These are phyloP conservation scores for Fopius arisanus DNA, from an alignment of 1,140 invertebrate genomes.

Conservation along the genomic window DNA sequence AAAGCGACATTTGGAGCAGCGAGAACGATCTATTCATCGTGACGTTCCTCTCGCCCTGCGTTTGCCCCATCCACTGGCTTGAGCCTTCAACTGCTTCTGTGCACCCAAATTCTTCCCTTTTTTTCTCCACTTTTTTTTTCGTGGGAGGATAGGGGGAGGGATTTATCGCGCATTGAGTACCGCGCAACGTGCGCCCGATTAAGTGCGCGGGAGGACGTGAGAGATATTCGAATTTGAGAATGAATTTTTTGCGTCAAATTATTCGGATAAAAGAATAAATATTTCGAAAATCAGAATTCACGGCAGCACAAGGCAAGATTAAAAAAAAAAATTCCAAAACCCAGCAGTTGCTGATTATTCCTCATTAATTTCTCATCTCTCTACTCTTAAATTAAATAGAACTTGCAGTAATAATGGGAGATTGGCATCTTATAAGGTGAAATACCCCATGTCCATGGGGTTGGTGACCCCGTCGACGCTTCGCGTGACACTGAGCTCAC, in stretches of 20 bases:
- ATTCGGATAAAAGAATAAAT: too few relatives aligned
- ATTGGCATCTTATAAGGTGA: background rate
- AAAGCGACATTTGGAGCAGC: conserved; percentile 27
- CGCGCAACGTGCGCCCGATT: too few relatives aligned
- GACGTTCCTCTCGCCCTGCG: background rate
- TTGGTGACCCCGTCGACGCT: background rate
- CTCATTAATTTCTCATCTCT: too few relatives aligned
- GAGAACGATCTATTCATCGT: conserved; percentile 1
- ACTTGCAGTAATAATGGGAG: too few relatives aligned
- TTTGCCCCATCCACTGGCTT: conserved; percentile 5
- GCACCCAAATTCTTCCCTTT: background rate
- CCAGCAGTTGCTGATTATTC: too few relatives aligned
- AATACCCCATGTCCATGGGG: background rate
- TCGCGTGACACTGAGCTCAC: background rate
- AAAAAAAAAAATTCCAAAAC: too few relatives aligned
- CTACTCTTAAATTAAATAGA: too few relatives aligned
- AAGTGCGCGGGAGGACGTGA: too few relatives aligned
- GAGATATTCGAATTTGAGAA: too few relatives aligned
- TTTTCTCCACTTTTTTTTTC: background rate
- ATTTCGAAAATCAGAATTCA: too few relatives aligned
- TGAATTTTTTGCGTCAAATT: too few relatives aligned
- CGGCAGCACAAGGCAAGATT: too few relatives aligned
- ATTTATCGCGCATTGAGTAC: background rate
- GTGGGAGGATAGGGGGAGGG: background rate
- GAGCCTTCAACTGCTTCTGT: conserved; percentile 8